Base-by-base conservation (phyloP, 37 sponge, comb jelly and placozoan genomes). In the Halichondria panicea region DNA sequence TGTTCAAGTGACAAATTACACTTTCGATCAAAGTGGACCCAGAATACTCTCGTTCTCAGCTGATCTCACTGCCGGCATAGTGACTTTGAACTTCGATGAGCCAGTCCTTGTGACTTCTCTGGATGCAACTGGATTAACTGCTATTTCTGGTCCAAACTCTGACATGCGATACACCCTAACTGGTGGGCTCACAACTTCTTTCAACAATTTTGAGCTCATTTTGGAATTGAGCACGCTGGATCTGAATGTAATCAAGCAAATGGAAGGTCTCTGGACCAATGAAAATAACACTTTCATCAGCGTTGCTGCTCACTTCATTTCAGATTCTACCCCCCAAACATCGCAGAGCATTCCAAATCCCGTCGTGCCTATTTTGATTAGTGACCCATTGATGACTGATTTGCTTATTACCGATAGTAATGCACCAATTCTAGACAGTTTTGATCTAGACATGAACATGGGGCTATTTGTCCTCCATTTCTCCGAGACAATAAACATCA, bases 401-500 rank as follows among this genome's bases (percentile, higher is more conserved):
- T 12, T 76, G 25, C 72, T 87, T 18, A 63, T 86, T 40, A 92
- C 74, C 48, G 96, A 95, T 41, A 75, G 77, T 27, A 67, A 21
- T 15, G 24, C 68, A 15, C 93, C 96, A 9, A 67, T 41, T 50
- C 75, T 95, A 7, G 68, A 77, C 41, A 72, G 44, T 41, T 95
- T 76, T 81, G 87, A 89, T 3, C 66, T 95, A 4, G 90, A 95
- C 61, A 88, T 95, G 87, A 72, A 92, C 57, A 63, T 24, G 0
- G 93, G 93, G 43, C 63, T 74, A 19, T 63, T 95, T 4, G 67
- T 82, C 28, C 76, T 95, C 9, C 69, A 74, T 31, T 95, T 95
- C 78, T 86, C 87, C n/a, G 92, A 95, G 62, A 95, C 96, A 0
- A 62, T 95, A 37, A 85, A 89, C 53, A 79, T 85, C 28, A 67